Evolutionary conservation across 2,888 invertebrate species (phyloP).

Genomic region (Elegia similella): DNA sequence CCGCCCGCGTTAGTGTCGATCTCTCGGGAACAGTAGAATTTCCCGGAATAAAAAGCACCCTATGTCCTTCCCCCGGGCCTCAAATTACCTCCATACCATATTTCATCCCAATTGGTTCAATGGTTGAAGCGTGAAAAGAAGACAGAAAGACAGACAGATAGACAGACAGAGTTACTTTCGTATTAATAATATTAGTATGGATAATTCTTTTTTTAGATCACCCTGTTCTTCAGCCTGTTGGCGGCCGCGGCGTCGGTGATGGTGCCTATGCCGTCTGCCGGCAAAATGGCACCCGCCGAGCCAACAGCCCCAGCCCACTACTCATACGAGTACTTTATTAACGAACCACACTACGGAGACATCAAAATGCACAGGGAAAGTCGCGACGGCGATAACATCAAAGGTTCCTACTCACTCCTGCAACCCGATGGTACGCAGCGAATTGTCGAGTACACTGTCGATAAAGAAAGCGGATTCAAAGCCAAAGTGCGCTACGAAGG

Average conservation of each 20-base stretch:
- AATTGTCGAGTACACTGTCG: constrained; percentile 73
- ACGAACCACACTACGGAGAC: constrained; percentile 81
- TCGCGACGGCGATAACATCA: constrained; percentile 78
- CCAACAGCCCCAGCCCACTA: constrained; percentile 57
- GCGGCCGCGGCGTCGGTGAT: constrained; percentile 35
- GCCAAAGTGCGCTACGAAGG: constrained; percentile 35
- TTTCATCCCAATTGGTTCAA: too few species aligned
- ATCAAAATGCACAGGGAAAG: constrained; percentile 78
- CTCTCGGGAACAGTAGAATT: too few species aligned
- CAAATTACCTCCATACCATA: too few species aligned
- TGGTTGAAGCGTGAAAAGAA: too few species aligned
- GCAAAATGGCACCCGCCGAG: constrained; percentile 35
- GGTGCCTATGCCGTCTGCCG: constrained; percentile 26
- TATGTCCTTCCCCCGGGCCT: too few species aligned
- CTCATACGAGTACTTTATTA: constrained; percentile 76
- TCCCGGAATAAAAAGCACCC: too few species aligned
- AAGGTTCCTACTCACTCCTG: constrained; percentile 81
- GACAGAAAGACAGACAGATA: too few species aligned
- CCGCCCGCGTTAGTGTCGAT: too few species aligned
- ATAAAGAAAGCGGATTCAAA: constrained; percentile 49
- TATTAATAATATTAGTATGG: too few species aligned
- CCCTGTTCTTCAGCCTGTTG: constrained; percentile 39
- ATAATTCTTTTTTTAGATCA: constrained; percentile 3
- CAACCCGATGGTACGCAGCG: constrained; percentile 77
- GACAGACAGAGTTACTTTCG: too few species aligned